These are phyloP conservation scores for Takifugu bimaculatus DNA, from an alignment of 2,113 vertebrate genomes.

Conservation along the genomic window DNA sequence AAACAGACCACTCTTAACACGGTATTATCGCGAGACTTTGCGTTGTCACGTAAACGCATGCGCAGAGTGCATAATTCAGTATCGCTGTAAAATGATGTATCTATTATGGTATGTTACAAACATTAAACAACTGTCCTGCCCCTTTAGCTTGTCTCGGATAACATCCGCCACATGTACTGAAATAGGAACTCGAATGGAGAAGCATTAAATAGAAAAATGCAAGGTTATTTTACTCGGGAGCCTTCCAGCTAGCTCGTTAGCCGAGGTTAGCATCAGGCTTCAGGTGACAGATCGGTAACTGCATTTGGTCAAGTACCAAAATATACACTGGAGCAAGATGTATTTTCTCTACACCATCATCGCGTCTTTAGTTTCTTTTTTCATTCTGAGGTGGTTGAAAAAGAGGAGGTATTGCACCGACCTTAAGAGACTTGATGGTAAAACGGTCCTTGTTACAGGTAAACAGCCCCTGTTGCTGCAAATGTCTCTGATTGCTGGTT, in stretches of 20 bases:
- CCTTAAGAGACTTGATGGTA: slow-evolving; percentile 75
- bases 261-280: slow-evolving; percentile 9
- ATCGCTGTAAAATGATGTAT: rapidly evolving
- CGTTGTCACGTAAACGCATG: slow-evolving; percentile 1
- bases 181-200: not conserved
- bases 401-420: slow-evolving; percentile 71
- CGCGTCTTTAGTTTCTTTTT: slow-evolving; percentile 63
- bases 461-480: slow-evolving; percentile 12
- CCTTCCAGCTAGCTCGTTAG: slow-evolving; percentile 27
- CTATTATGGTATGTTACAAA: rapidly evolving
- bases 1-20: too few relatives aligned
- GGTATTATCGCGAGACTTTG: slow-evolving; percentile 18
- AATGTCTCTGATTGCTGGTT: too few relatives aligned
- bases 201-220: rapidly evolving
- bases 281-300: not conserved
- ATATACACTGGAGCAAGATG: slow-evolving; percentile 45
- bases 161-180: rapidly evolving
- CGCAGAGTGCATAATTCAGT: not conserved
- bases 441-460: slow-evolving; percentile 81
- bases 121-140: not conserved
- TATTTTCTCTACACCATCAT: slow-evolving; percentile 70
- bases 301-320: not conserved
- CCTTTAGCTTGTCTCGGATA: not conserved
- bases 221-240: not conserved
- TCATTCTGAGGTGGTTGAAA: slow-evolving; percentile 77